Base-by-base conservation (phyloP, 2,113 vertebrate species). In the Urocitellus parryii region DNA sequence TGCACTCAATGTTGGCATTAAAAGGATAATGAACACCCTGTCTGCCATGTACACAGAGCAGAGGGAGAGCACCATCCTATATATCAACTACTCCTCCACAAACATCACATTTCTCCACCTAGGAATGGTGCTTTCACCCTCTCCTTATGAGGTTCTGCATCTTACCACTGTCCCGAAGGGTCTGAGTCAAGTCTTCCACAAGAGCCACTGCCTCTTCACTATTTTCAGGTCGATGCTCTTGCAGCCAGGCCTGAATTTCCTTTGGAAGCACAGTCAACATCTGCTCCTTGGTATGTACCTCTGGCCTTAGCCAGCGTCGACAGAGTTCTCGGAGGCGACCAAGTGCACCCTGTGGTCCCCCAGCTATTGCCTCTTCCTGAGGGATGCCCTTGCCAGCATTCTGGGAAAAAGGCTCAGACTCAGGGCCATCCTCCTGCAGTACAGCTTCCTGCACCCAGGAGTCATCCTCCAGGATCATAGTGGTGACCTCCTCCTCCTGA, bases 181-280 rank as follows among this genome's bases (percentile, higher is more conserved):
- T 97, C 94, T 97, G 95, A 58, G 96, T 97, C 95, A 98, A 58
- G 83, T 90, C 97, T 53, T 96, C 95, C 53, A 98, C 63, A 93
- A 97, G 95, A 67, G 97, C 96, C 76, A 87, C 96, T 0, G 97
- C 93, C 42, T 97, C 97, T 90, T 97, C 97, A 2, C 97, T 81
- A 90, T 63, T 93, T 8, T 98, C 97, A 0, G 97, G 97, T 34
- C 97, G 94, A 32, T 97, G 97, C 25, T 98, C 96, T 20, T 78
- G 95, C 80, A 98, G 91, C 97, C 97, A 98, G 29, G 97, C 97
- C 95, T 97, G 97, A 48, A 98, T 97, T 9, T 98, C 97, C 68
- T 73, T 70, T 0, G 97, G 97, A 48, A 98, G 81, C 89, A 97
- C 0, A 0, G 97, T 97, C 82, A 97, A 58, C 96, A 98, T 98